phyloP scores from a whole-genome alignment of 1,140 invertebrate genomes.

The Drosophila nebulosa region DNA sequence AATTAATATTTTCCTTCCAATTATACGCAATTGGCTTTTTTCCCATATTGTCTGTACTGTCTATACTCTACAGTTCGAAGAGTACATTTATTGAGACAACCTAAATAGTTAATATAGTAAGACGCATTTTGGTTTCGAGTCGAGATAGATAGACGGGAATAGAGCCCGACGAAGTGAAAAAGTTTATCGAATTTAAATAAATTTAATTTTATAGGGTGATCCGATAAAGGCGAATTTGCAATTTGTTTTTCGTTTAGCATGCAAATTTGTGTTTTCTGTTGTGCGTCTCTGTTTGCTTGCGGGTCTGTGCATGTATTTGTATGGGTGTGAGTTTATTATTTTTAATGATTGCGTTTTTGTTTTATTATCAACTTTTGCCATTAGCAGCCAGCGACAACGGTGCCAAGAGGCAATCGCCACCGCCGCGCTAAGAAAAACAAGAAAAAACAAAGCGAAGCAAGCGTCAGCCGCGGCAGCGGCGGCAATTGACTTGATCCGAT shows the following conservation, averaged over 20 bases:
- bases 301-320: background rate
- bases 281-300: background rate
- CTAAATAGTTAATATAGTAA: too few relatives aligned
- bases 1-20: background rate
- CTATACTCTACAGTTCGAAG: background rate
- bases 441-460: constrained; percentile 6
- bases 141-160: too few relatives aligned
- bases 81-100: too few relatives aligned
- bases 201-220: constrained; percentile 6
- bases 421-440: constrained; percentile 10
- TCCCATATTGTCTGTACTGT: constrained; percentile 2
- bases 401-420: constrained; percentile 10
- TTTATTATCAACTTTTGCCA: constrained; percentile 66
- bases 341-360: constrained; percentile 68
- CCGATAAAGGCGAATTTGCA: constrained; percentile 29
- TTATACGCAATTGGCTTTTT: constrained; percentile 6
- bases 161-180: too few relatives aligned
- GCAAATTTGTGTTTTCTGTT: constrained; percentile 50
- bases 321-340: constrained; percentile 51
- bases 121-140: too few relatives aligned
- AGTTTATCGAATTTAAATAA: too few relatives aligned
- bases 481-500: constrained; percentile 67
- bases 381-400: constrained; percentile 40
- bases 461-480: background rate
- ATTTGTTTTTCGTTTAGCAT: constrained; percentile 49